Base-by-base conservation (phyloP, 53 echinoderm and acorn worm genomes). In the Holothuria leucospilota region DNA sequence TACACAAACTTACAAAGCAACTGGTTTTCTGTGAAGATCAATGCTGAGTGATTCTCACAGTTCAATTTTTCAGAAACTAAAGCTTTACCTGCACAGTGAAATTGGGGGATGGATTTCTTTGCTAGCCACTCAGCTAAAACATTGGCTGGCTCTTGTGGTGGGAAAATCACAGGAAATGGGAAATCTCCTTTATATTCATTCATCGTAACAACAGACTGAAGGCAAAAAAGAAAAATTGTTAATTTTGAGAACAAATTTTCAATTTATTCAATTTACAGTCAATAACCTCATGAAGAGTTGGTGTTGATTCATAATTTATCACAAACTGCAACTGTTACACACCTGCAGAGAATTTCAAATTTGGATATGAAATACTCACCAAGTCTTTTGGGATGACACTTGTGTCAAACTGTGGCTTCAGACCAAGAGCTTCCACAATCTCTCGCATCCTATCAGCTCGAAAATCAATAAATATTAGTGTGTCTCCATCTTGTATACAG, bases 81-180 rank as follows among this genome's bases (percentile, higher is more conserved):
- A 34, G 2, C 26, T 52, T 87, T 78, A 98, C 98, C 97, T 92
- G 98, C 98, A 92, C 98, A 98, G 63, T 98, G 98, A 70, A 77
- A 98, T 85, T 98, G 98, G 0, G 89, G 78, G 8, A 98, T 26
- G 39, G 86, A 86, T 59, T 87, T 87, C 30, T 82, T 82, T 0
- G 93, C 78, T 52, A 98, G 68, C 95, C 98, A 98, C 69, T 98
- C 93, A 27, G 93, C 95, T 71, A 91, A 68, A 10, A 95, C 93
- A 58, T 93, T 95, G 74, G 51, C 58, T 9, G 98, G 85, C 53
- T 86, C 78, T 52, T 90, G 81, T 4, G 98, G 93, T 39, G 93
- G 92, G 63, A 93, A 98, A 90, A 98, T 93, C 53, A 93, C 84
- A 13, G 95, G 98, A 66, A 97, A 92, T 0, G 87, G 87, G 46